Evolutionary conservation across 2,888 invertebrate genomes (phyloP).

Genomic region (Chloromyia formosa): DNA sequence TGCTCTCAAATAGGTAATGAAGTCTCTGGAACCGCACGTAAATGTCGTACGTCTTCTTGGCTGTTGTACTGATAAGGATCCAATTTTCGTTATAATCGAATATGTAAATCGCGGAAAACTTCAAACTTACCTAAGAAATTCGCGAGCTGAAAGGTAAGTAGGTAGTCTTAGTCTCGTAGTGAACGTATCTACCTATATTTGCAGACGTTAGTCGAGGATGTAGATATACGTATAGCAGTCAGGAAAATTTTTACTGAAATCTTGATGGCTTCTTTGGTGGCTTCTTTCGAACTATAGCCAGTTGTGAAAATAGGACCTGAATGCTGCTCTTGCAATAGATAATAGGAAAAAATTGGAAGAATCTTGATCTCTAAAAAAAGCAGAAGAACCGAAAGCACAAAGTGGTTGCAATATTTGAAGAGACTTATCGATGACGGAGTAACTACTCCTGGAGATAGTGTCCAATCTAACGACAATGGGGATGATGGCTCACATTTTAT

Average conservation of each 20-base stretch:
- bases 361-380: too few species aligned
- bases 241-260: too few species aligned
- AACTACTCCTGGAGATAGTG: background rate
- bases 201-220: too few species aligned
- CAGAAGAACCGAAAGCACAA: background rate
- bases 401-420: background rate
- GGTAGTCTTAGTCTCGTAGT: background rate
- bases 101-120: constrained; percentile 89
- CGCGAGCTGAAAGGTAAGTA: constrained; percentile 77
- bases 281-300: background rate
- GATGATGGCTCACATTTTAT: background rate
- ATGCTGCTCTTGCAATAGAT: background rate
- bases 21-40: constrained; percentile 87
- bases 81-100: constrained; percentile 91
- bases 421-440: background rate
- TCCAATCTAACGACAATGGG: background rate
- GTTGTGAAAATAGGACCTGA: background rate
- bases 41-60: constrained; percentile 89
- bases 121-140: constrained; percentile 86
- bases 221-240: too few species aligned
- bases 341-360: too few species aligned
- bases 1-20: constrained; percentile 76
- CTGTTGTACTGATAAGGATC: constrained; percentile 91
- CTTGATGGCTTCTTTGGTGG: background rate
- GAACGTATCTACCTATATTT: background rate